phyloP scores from a whole-genome alignment of 2,797 vertebrate species.

The Malacoraja senta region DNA sequence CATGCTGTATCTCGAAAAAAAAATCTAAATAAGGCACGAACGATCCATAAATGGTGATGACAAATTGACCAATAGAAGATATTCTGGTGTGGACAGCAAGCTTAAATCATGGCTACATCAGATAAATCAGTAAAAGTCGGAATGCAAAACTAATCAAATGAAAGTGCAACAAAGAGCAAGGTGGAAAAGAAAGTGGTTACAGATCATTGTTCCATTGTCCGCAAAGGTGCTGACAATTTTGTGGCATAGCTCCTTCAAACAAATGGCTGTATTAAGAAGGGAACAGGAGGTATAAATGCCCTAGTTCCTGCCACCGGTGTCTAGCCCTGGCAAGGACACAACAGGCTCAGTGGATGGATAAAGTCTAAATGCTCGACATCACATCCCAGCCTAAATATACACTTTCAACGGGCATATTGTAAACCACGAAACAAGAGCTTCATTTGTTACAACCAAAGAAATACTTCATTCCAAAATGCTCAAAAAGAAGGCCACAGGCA shows the following conservation, averaged over 20 bases:
- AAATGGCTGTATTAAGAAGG: not conserved
- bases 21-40: not conserved
- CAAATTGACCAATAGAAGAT: not conserved
- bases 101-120: not conserved
- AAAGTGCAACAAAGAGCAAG: not conserved
- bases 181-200: not conserved
- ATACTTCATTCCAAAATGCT: not conserved
- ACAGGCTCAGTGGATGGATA: not conserved
- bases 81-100: not conserved
- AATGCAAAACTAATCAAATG: not conserved
- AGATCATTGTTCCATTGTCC: not conserved
- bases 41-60: not conserved
- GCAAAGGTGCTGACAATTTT: not conserved
- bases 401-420: not conserved
- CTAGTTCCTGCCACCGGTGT: not conserved
- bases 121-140: not conserved
- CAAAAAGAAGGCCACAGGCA: not conserved
- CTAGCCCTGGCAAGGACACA: not conserved
- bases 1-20: no score
- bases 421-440: slow-evolving; percentile 10
- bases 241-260: not conserved
- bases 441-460: not conserved
- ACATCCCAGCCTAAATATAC: not conserved
- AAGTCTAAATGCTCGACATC: not conserved
- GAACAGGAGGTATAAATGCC: not conserved